Percentiles rank a stretch among this genome's conserved stretches.
Conservation (phyloP, 2,113 vertebrate species). For the Antennarius striatus region DNA sequence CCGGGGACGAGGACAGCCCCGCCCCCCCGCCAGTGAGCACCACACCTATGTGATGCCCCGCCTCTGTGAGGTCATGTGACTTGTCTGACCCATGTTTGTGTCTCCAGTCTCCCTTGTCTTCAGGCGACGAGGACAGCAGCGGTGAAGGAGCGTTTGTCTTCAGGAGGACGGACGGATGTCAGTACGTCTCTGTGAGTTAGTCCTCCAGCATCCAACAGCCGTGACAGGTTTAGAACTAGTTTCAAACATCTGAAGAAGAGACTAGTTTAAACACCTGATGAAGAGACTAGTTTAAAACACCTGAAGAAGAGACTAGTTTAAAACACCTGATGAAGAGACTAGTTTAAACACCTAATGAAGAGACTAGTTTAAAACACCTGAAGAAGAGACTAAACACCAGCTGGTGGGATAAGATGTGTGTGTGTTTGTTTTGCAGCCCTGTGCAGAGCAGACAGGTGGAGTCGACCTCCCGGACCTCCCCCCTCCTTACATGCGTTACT, state of each 20-base stretch:
- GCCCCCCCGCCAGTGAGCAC: constrained; percentile 79
- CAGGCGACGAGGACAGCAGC: constrained; percentile 90
- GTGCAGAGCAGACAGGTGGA: constrained; percentile 80
- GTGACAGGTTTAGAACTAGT: no score
- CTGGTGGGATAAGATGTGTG: not conserved
- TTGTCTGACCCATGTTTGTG: not conserved
- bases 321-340: no score
- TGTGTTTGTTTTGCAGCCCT: constrained; percentile 75
- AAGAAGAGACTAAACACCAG: no score
- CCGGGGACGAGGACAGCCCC: constrained; percentile 89
- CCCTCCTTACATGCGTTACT: constrained; percentile 84
- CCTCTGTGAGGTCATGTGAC: no score
- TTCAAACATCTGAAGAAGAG: no score
- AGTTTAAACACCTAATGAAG: no score
- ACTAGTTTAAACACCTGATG: no score
- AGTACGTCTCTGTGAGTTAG: constrained; percentile 84
- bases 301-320: no score
- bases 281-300: no score
- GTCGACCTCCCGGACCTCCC: constrained; percentile 77
- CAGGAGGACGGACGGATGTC: constrained; percentile 90
- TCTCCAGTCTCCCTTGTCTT: constrained; percentile 85
- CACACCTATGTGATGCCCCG: no score
- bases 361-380: no score
- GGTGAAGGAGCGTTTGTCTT: constrained; percentile 91
- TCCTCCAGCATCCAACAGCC: no score